These are phyloP conservation scores for Periophthalmus magnuspinnatus DNA, from an alignment of 2,797 vertebrate genomes.

Conservation along the genomic window DNA sequence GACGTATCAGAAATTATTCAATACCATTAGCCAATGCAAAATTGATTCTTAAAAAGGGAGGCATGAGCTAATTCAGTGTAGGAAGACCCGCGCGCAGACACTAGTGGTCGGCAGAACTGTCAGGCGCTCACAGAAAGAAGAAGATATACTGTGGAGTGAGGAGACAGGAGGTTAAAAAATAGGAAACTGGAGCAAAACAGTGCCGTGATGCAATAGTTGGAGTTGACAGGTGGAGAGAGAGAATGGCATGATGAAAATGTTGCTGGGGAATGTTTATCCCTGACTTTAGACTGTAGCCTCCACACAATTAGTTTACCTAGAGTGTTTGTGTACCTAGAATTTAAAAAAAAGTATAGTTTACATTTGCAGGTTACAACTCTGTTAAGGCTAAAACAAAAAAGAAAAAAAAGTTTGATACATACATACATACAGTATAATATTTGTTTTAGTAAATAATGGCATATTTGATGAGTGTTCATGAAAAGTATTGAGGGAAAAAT, in stretches of 20 bases:
- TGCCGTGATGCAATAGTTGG: slow-evolving; percentile 41
- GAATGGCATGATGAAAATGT: slow-evolving; percentile 44
- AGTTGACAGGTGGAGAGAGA: slow-evolving; percentile 24
- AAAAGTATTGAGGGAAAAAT: no score
- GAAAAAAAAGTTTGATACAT: no score
- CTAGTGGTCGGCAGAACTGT: slow-evolving; percentile 33
- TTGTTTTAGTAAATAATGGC: no score
- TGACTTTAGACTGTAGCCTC: not conserved
- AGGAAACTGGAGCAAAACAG: slow-evolving; percentile 26
- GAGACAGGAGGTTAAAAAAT: slow-evolving; percentile 13
- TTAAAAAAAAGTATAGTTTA: not conserved
- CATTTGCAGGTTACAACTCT: not conserved
- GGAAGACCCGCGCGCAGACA: slow-evolving; percentile 2
- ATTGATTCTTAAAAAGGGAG: slow-evolving; percentile 41
- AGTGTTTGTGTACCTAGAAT: slow-evolving; percentile 1
- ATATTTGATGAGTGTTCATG: no score
- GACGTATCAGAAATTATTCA: slow-evolving; percentile 47
- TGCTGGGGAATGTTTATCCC: slow-evolving; percentile 16
- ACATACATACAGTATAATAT: no score
- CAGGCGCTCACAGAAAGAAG: slow-evolving; percentile 29
- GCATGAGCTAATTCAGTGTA: slow-evolving; percentile 29
- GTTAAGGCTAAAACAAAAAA: not conserved
- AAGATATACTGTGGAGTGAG: slow-evolving; percentile 4
- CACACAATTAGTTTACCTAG: slow-evolving; percentile 2
- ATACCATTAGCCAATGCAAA: slow-evolving; percentile 44